A percentile compares a stretch with the other conserved stretches of the same genome.
Conservation (phyloP, 2,888 invertebrate species). For the Spodoptera littoralis region DNA sequence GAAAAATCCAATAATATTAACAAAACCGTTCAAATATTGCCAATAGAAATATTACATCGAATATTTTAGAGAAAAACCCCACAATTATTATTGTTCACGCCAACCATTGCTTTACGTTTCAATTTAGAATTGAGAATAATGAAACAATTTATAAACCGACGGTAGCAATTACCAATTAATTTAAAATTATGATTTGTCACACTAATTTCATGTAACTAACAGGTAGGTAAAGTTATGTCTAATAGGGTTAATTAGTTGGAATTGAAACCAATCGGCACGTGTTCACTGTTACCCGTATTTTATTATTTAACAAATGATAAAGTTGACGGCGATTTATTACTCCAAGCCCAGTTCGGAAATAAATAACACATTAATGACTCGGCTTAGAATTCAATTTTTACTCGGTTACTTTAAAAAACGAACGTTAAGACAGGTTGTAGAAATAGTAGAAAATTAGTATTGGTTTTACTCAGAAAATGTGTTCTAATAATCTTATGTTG, state of each 20-base stretch:
- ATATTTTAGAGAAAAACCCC: slow-evolving; percentile 21
- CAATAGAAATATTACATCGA: slow-evolving; percentile 6
- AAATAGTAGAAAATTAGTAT: no score
- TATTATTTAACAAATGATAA: slow-evolving; percentile 35
- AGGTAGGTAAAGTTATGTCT: slow-evolving; percentile 28
- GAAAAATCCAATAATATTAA: no score
- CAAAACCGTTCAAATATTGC: slow-evolving; percentile 9
- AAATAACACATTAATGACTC: slow-evolving; percentile 17
- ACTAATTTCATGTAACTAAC: slow-evolving; percentile 43
- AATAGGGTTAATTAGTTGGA: slow-evolving; percentile 31
- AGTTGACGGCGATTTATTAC: slow-evolving; percentile 31
- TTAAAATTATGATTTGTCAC: slow-evolving; percentile 54
- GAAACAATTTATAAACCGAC: slow-evolving; percentile 37
- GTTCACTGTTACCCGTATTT: slow-evolving; percentile 34
- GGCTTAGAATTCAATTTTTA: no score
- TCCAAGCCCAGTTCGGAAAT: not conserved
- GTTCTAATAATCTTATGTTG: no score
- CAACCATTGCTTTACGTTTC: slow-evolving; percentile 35
- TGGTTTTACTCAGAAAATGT: no score
- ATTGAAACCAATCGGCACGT: slow-evolving; percentile 43
- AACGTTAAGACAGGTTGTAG: no score
- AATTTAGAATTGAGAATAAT: slow-evolving; percentile 42
- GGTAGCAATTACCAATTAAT: slow-evolving; percentile 53
- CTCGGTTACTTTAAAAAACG: no score
- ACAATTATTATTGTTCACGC: slow-evolving; percentile 26